A percentile compares a stretch with the other conserved stretches of the same genome.
phyloP scores from a whole-genome alignment of 2,888 invertebrate species.

The Torymus texanus region DNA sequence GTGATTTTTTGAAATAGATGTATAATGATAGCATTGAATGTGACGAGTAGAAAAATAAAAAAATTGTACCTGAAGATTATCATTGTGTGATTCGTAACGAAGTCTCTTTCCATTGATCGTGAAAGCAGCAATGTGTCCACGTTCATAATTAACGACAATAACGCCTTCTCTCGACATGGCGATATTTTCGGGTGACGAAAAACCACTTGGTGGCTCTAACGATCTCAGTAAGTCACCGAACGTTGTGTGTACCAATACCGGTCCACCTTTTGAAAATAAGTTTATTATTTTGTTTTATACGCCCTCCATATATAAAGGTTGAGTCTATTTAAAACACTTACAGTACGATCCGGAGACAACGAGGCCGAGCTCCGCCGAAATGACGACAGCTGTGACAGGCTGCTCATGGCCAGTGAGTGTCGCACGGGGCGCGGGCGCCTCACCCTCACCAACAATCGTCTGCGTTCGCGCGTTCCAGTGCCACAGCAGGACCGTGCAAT shows the following conservation, averaged over 20 bases:
- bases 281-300: not conserved
- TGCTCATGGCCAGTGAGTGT: slow-evolving; percentile 98
- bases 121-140: slow-evolving; percentile 94
- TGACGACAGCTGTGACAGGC: slow-evolving; percentile 95
- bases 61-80: slow-evolving; percentile 89
- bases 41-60: not conserved
- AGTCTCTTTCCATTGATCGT: slow-evolving; percentile 95
- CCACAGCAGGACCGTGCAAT: slow-evolving; percentile 98
- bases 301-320: not conserved
- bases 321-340: slow-evolving; percentile 67
- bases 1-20: no score
- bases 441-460: slow-evolving; percentile 97
- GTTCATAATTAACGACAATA: slow-evolving; percentile 94
- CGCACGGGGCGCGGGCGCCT: slow-evolving; percentile 95
- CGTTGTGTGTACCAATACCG: slow-evolving; percentile 97
- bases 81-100: slow-evolving; percentile 93
- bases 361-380: slow-evolving; percentile 97
- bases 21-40: no score
- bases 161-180: slow-evolving; percentile 97
- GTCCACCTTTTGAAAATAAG: slow-evolving; percentile 81
- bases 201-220: slow-evolving; percentile 87
- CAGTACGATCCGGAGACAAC: slow-evolving; percentile 94
- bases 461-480: slow-evolving; percentile 99
- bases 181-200: slow-evolving; percentile 88
- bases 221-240: slow-evolving; percentile 96